Evolutionary conservation across 2,797 vertebrate species (phyloP).

Genomic region (Acanthis flammea): DNA sequence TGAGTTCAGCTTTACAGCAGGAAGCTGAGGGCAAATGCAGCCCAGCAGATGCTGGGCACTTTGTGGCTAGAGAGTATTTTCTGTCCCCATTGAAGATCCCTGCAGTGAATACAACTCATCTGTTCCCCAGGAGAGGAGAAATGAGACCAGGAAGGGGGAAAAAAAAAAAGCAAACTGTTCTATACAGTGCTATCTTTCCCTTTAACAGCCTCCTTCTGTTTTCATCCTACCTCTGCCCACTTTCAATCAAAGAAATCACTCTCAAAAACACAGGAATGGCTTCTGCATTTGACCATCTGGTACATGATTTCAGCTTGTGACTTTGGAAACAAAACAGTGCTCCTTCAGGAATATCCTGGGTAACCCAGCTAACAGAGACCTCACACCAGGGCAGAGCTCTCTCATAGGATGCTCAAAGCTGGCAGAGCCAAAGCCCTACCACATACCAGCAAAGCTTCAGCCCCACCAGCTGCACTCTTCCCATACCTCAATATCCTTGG

Average conservation of each 20-base stretch:
- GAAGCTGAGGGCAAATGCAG: background rate
- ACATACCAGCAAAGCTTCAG: background rate
- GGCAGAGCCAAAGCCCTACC: background rate
- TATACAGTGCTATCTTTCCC: background rate
- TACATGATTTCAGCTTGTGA: background rate
- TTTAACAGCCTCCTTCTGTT: background rate
- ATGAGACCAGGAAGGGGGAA: background rate
- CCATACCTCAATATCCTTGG: constrained; percentile 77
- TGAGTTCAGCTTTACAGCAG: background rate
- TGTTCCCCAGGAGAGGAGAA: background rate
- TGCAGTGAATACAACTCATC: background rate
- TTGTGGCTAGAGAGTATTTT: background rate
- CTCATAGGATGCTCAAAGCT: background rate
- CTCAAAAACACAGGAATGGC: background rate
- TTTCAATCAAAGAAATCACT: background rate
- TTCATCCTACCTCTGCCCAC: background rate
- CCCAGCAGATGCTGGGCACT: background rate
- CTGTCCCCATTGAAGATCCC: background rate
- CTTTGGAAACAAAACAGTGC: background rate
- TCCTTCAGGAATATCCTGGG: background rate
- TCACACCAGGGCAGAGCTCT: background rate
- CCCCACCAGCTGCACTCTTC: background rate
- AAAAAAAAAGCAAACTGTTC: background rate
- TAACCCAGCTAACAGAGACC: background rate
- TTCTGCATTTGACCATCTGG: background rate